Percentiles rank a stretch among this genome's conserved stretches.
Evolutionary conservation across 2,113 vertebrate species (phyloP).

Genomic region (Trinectes maculatus): DNA sequence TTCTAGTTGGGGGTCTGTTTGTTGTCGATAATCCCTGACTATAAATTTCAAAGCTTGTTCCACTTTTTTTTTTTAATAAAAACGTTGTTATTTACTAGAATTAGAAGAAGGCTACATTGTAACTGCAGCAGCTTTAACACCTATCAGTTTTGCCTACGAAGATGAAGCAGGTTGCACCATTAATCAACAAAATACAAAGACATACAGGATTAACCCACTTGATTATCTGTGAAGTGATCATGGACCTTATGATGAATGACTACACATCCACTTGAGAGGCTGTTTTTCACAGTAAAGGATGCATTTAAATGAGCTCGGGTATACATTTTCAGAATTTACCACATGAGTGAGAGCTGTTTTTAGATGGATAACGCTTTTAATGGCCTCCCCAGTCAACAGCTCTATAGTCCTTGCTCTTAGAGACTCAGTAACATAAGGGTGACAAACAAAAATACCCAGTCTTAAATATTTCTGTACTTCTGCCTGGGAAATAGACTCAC

Average conservation of each 20-base stretch:
- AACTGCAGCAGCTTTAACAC: background rate
- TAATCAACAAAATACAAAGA: background rate
- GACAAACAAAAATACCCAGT: slow-evolving; percentile 7
- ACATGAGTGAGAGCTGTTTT: slow-evolving; percentile 1
- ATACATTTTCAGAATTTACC: slow-evolving; percentile 4
- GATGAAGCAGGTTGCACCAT: background rate
- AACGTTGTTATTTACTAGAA: background rate
- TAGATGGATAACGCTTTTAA: background rate
- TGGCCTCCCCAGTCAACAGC: background rate
- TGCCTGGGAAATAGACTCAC: slow-evolving; percentile 22
- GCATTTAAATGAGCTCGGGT: too few relatives aligned
- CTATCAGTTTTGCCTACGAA: background rate
- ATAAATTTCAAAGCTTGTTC: too few relatives aligned
- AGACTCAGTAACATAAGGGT: slow-evolving; percentile 10
- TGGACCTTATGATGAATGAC: slow-evolving; percentile 1
- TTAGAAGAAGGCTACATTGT: background rate
- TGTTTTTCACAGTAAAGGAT: background rate
- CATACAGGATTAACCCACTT: background rate
- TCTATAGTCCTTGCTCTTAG: slow-evolving; percentile 1
- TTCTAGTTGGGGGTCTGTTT: background rate
- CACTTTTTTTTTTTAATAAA: too few relatives aligned
- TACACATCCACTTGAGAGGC: background rate
- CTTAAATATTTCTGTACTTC: slow-evolving; percentile 17
- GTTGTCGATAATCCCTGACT: too few relatives aligned
- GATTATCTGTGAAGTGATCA: slow-evolving; percentile 1